Percentiles rank a stretch among this genome's conserved stretches.
Conservation (phyloP, 2,888 invertebrate species). For the Amblyteles armatorius region DNA sequence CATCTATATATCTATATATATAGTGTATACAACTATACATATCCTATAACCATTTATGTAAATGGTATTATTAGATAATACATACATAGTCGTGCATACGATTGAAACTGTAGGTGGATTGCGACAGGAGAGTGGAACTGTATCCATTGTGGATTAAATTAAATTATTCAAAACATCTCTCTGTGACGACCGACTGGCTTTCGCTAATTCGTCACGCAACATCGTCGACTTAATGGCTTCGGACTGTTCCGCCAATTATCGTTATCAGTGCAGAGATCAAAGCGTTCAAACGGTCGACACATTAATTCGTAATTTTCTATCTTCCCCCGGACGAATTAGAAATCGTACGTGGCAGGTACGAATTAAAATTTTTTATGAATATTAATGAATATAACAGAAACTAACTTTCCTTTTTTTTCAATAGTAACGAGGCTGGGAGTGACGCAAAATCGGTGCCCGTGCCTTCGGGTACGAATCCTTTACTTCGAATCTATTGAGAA, state of each 20-base stretch:
- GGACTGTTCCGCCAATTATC: conserved; percentile 1
- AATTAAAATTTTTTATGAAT: no score
- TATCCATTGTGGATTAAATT: conserved; percentile 48
- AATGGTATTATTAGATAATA: no score
- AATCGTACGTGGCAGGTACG: no score
- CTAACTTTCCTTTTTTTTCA: no score
- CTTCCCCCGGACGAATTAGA: no score
- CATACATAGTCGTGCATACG: background rate
- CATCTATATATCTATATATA: no score
- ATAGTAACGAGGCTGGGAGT: background rate
- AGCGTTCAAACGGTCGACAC: background rate
- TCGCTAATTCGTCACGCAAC: conserved; percentile 43
- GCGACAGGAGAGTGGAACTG: conserved; percentile 14
- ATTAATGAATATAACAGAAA: no score
- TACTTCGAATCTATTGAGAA: background rate
- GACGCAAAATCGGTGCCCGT: background rate
- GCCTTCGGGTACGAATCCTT: background rate
- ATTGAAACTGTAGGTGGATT: background rate
- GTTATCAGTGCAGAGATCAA: background rate
- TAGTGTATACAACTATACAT: no score
- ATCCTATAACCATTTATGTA: no score
- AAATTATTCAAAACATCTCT: conserved; percentile 49
- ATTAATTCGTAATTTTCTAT: background rate
- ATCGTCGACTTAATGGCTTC: conserved; percentile 7
- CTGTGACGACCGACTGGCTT: conserved; percentile 16